Percentiles rank a stretch among this genome's conserved stretches.
These are phyloP conservation scores for Hafferia zeledoni DNA, from an alignment of 2,797 vertebrate genomes.

Conservation along the genomic window DNA sequence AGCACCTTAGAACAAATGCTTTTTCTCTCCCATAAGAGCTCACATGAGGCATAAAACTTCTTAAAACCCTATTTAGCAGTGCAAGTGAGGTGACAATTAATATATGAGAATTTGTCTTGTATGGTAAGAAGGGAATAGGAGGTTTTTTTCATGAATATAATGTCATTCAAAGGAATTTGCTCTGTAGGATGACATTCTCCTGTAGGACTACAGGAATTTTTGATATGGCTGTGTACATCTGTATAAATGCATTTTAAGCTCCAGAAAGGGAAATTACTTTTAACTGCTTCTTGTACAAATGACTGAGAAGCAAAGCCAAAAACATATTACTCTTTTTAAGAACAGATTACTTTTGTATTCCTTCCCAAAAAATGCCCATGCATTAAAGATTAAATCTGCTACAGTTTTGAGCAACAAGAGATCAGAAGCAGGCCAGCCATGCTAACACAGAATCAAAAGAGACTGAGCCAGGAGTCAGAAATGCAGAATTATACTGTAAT, in stretches of 20 bases:
- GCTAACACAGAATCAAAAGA: not conserved
- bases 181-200: conserved; percentile 29
- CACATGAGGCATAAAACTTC: not conserved
- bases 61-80: not conserved
- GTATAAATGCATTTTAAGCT: not conserved
- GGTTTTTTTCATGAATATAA: not conserved
- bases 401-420: not conserved
- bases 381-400: not conserved
- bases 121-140: not conserved
- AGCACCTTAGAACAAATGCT: not conserved
- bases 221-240: not conserved
- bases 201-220: not conserved
- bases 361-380: not conserved
- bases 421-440: not conserved
- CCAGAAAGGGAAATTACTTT: not conserved
- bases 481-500: not conserved
- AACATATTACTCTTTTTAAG: not conserved
- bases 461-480: not conserved
- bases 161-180: conserved; percentile 31
- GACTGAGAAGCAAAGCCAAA: not conserved
- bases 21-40: not conserved
- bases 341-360: not conserved
- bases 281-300: not conserved
- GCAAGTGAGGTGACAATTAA: not conserved
- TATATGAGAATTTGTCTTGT: not conserved